phyloP scores from a whole-genome alignment of 2,797 vertebrate species.

The Phataginus tricuspis region DNA sequence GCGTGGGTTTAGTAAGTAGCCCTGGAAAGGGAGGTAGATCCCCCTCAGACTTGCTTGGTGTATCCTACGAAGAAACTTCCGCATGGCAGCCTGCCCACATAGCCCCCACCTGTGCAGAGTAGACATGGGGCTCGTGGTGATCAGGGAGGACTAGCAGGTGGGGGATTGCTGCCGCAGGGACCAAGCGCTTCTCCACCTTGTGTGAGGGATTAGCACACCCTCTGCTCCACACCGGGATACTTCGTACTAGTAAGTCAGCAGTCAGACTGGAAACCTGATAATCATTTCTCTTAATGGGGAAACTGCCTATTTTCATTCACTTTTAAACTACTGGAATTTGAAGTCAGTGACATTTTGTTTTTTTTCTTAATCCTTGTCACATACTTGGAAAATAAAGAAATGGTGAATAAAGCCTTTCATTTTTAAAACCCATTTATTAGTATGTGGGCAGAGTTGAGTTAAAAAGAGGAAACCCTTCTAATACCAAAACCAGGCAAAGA shows the following conservation, averaged over 20 bases:
- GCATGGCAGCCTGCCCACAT: neutral
- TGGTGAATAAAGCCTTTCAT: neutral
- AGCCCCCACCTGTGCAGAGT: neutral
- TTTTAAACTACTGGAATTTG: conserved; percentile 33
- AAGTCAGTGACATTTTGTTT: conserved; percentile 22
- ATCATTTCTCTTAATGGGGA: neutral
- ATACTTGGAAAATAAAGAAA: conserved; percentile 38
- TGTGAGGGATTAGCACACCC: neutral
- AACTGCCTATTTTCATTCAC: neutral
- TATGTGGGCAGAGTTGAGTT: neutral
- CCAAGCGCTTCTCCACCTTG: neutral
- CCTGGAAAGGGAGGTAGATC: neutral
- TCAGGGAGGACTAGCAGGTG: neutral
- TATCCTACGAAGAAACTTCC: neutral
- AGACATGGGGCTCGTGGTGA: neutral
- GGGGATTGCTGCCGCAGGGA: neutral
- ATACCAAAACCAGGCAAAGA: too few species aligned
- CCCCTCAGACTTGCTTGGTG: neutral
- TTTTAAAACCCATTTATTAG: neutral
- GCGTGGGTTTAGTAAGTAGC: neutral
- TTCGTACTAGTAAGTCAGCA: neutral
- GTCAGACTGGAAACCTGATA: neutral
- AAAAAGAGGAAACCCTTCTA: neutral
- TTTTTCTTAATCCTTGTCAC: neutral
- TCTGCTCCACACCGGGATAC: neutral